A percentile compares a stretch with the other conserved stretches of the same genome.
Evolutionary conservation across 2,797 vertebrate genomes (phyloP).

Genomic region (Mormyrops attenuatus): DNA sequence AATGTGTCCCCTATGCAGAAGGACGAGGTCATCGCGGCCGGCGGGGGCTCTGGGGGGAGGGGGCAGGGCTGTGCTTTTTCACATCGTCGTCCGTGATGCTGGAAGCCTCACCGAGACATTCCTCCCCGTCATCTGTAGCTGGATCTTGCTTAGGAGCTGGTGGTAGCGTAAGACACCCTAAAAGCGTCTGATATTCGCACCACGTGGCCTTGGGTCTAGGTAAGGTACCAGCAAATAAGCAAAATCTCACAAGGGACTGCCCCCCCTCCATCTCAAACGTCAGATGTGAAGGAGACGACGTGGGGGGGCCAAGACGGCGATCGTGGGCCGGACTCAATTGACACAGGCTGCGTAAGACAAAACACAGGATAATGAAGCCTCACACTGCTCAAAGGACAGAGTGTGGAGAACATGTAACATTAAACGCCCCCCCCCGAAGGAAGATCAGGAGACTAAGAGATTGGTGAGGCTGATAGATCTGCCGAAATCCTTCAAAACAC

Average conservation of each 20-base stretch:
- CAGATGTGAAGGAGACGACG: background rate
- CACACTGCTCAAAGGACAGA: background rate
- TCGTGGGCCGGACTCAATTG: background rate
- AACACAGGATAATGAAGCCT: background rate
- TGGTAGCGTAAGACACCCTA: background rate
- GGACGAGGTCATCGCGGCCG: background rate
- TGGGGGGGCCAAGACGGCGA: background rate
- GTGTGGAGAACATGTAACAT: background rate
- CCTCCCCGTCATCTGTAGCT: background rate
- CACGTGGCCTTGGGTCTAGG: background rate
- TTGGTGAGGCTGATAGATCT: conserved; percentile 28
- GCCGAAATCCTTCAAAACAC: conserved; percentile 42
- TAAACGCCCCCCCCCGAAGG: background rate
- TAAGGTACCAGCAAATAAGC: background rate
- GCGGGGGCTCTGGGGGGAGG: background rate
- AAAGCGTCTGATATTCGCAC: background rate
- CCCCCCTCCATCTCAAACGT: background rate
- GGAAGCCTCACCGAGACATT: background rate
- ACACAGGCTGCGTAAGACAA: background rate
- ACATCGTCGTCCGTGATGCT: background rate
- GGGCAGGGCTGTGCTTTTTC: background rate
- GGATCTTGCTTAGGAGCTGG: background rate
- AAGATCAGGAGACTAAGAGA: conserved; percentile 42
- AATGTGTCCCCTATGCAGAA: background rate
- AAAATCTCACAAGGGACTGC: background rate